Conservation (phyloP, 1,140 invertebrate species). For the Gryon sp. region DNA sequence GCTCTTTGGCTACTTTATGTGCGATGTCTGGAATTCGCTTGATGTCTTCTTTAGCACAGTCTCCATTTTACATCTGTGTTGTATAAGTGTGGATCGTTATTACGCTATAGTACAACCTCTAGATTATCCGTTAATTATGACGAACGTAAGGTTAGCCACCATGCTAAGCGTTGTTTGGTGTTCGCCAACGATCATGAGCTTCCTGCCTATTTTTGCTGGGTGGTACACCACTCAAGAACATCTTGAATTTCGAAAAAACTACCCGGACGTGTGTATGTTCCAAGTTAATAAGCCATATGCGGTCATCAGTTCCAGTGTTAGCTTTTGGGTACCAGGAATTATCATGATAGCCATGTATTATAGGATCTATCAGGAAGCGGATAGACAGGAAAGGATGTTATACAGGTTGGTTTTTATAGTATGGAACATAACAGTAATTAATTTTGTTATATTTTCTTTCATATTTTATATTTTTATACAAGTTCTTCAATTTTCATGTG, state of each 20-base stretch:
- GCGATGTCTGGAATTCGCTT: slow-evolving; percentile 96
- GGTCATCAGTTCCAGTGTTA: slow-evolving; percentile 93
- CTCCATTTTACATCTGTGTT: slow-evolving; percentile 94
- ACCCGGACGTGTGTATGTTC: slow-evolving; percentile 91
- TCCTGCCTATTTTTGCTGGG: slow-evolving; percentile 96
- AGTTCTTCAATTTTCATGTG: too few species aligned
- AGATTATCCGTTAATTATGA: slow-evolving; percentile 94
- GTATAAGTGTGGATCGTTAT: slow-evolving; percentile 93
- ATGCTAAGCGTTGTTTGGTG: slow-evolving; percentile 95
- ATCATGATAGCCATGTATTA: slow-evolving; percentile 98
- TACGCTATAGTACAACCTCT: slow-evolving; percentile 94
- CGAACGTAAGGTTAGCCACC: slow-evolving; percentile 85
- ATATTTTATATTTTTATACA: too few species aligned
- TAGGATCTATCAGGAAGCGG: slow-evolving; percentile 94
- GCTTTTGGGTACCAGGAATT: slow-evolving; percentile 96
- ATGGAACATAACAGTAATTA: too few species aligned
- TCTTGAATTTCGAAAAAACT: slow-evolving; percentile 83
- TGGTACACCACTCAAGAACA: slow-evolving; percentile 94
- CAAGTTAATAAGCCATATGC: slow-evolving; percentile 94
- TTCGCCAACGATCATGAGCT: slow-evolving; percentile 94
- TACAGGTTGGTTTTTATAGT: slow-evolving; percentile 90
- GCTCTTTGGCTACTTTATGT: slow-evolving; percentile 95
- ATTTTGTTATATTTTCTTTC: background rate
- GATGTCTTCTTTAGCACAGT: slow-evolving; percentile 97
- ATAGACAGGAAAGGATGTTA: slow-evolving; percentile 93